Percentiles rank a stretch among this genome's conserved stretches.
Evolutionary conservation across 1,140 invertebrate species (phyloP).

Genomic region (Bursaphelenchus mucronatus): DNA sequence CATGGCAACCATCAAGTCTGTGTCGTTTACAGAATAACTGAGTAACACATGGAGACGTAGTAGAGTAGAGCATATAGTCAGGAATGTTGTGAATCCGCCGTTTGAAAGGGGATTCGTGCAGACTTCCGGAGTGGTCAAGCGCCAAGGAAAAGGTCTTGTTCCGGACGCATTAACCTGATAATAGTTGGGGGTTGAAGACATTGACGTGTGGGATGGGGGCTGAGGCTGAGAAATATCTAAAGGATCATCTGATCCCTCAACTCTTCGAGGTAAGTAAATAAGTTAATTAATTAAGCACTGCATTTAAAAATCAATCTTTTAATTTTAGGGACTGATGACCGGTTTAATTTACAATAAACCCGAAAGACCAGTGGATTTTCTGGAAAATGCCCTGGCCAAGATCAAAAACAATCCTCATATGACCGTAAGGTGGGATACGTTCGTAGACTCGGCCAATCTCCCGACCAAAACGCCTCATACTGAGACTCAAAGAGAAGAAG

Average conservation of each 20-base stretch:
- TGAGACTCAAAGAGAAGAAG: slow-evolving; percentile 1
- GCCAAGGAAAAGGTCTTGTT: no score
- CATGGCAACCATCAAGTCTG: no score
- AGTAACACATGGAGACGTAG: no score
- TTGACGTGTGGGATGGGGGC: no score
- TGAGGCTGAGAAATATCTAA: slow-evolving; percentile 36
- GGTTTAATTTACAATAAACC: slow-evolving; percentile 59
- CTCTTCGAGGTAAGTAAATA: slow-evolving; percentile 54
- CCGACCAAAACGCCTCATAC: background rate
- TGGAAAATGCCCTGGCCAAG: slow-evolving; percentile 46
- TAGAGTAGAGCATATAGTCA: no score
- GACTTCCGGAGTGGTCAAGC: no score
- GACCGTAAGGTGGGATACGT: slow-evolving; percentile 43
- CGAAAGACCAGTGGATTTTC: slow-evolving; percentile 52
- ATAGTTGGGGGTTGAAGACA: no score
- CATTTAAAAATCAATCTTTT: slow-evolving; percentile 16
- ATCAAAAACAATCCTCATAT: slow-evolving; percentile 43
- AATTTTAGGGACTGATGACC: slow-evolving; percentile 57
- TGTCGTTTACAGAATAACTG: no score
- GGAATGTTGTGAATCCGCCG: no score
- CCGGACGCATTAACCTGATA: no score
- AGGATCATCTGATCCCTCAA: slow-evolving; percentile 59
- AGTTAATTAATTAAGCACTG: slow-evolving; percentile 5
- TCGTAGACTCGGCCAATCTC: slow-evolving; percentile 15
- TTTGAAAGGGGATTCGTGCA: no score